Evolutionary conservation across 2,113 vertebrate genomes (phyloP), one percentile per base, ranked within the genome.

Genomic region (Excalfactoria chinensis): DNA sequence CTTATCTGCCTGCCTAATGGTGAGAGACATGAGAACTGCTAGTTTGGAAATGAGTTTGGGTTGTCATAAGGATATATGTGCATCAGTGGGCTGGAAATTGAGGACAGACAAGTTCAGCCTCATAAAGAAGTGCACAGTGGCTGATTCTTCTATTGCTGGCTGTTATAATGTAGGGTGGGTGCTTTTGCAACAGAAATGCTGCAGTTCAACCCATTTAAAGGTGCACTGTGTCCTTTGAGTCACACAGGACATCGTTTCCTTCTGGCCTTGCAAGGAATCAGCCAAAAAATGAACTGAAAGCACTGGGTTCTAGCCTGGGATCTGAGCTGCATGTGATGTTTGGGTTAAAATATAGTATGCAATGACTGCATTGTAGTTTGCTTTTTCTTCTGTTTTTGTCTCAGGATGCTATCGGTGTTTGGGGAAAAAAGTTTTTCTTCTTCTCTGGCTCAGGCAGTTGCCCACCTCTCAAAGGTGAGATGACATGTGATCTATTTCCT

Each of bases 321-420:
- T 59, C 34, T 67, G 67, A 84, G 70, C 17, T 25, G 58, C 44
- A 7, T 55, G 37, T 77, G 80, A 80, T 20, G 6, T 67, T 46
- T 81, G 40, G 3, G n/a, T 80, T 81, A 63, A 67, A 86, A 60
- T 40, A 46, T 46, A 34, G 64, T 37, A 46, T 5, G 51, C 49
- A 78, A 77, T 15, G 0, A 58, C 55, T n/a, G 48, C 5, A 28
- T 86, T 93, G 8, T 46, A 44, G 69, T 7, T 9, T 60, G 8
- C 37, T 59, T 67, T 22, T 75, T 91, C 81, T 60, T 89, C 41
- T 43, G 15, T 2, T 86, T 86, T 84, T 81, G 32, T n/a, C 69
- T 78, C 53, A 48, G 84, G 40, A 40, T 22, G 12, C 16, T n/a
- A 64, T 37, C n/a, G n/a, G 40, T 26, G 62, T 56, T 46, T 26